phyloP scores from a whole-genome alignment of 2,888 invertebrate genomes.

The Agriotes lineatus region DNA sequence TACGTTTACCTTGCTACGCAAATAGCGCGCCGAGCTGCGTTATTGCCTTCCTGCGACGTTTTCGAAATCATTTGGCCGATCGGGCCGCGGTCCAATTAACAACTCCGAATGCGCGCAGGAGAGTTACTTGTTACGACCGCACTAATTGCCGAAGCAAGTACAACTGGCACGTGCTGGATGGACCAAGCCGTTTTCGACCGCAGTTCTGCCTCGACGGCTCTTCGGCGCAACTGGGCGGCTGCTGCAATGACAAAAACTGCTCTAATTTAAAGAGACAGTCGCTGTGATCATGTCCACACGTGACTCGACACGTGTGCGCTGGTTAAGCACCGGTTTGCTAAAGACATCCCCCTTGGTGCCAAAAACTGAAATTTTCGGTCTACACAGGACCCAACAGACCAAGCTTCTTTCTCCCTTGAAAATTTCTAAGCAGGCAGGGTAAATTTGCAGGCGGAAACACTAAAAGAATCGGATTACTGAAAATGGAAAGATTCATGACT shows the following conservation, averaged over 20 bases:
- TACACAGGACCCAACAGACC: too few relatives aligned
- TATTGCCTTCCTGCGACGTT: neutral
- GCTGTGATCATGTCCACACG: conserved; percentile 42
- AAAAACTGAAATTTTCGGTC: neutral
- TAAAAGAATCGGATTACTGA: too few relatives aligned
- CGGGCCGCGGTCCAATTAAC: conserved; percentile 25
- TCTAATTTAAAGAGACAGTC: conserved; percentile 44
- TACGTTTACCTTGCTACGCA: conserved; percentile 46
- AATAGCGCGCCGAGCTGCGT: conserved; percentile 26
- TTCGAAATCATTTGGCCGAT: neutral
- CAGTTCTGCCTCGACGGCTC: neutral
- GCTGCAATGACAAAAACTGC: conserved; percentile 47
- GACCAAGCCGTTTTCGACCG: conserved; percentile 21
- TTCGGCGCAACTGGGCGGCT: conserved; percentile 20
- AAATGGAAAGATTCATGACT: too few relatives aligned
- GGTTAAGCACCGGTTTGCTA: conserved; percentile 28
- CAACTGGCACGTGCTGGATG: conserved; percentile 45
- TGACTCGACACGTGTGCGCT: conserved; percentile 42
- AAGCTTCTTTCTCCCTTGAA: too few relatives aligned
- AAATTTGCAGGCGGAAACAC: too few relatives aligned
- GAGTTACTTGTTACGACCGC: conserved; percentile 37
- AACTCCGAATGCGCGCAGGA: conserved; percentile 12
- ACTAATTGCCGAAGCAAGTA: conserved; percentile 48
- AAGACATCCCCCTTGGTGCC: conserved; percentile 10
- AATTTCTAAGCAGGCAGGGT: too few relatives aligned